These are phyloP conservation scores for Empidonax traillii DNA, from an alignment of 2,113 vertebrate species.

Conservation along the genomic window DNA sequence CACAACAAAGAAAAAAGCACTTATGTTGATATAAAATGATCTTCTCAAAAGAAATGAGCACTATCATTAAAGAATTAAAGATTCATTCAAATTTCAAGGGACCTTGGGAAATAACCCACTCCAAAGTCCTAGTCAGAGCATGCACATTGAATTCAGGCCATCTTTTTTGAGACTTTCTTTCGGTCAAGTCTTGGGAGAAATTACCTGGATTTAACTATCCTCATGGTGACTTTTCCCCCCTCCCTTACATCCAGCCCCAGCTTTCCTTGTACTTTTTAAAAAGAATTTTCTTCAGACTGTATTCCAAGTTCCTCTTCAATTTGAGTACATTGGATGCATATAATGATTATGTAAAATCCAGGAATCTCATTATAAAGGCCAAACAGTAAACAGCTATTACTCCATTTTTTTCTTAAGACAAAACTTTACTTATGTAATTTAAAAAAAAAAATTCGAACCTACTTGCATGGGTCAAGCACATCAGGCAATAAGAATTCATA, in stretches of 20 bases:
- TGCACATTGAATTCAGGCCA: background rate
- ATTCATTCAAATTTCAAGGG: background rate
- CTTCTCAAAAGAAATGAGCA: background rate
- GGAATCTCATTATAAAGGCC: background rate
- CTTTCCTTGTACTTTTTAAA: background rate
- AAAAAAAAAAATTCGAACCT: background rate
- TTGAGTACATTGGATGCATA: background rate
- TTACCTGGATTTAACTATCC: background rate
- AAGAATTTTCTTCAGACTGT: background rate
- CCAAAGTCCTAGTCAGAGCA: background rate
- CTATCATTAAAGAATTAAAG: background rate
- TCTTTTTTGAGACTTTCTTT: background rate
- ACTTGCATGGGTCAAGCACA: background rate
- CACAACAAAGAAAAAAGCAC: no score
- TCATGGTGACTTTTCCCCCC: background rate
- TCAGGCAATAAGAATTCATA: background rate
- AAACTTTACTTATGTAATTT: background rate
- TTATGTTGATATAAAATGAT: background rate
- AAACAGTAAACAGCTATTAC: background rate
- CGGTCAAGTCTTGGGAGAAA: background rate
- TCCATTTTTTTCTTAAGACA: background rate
- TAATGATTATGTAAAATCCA: background rate
- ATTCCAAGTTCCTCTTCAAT: background rate
- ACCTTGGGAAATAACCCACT: background rate
- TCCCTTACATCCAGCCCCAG: background rate